Evolutionary conservation across 2,888 invertebrate species (phyloP).

Genomic region (Ectobius pallidus): DNA sequence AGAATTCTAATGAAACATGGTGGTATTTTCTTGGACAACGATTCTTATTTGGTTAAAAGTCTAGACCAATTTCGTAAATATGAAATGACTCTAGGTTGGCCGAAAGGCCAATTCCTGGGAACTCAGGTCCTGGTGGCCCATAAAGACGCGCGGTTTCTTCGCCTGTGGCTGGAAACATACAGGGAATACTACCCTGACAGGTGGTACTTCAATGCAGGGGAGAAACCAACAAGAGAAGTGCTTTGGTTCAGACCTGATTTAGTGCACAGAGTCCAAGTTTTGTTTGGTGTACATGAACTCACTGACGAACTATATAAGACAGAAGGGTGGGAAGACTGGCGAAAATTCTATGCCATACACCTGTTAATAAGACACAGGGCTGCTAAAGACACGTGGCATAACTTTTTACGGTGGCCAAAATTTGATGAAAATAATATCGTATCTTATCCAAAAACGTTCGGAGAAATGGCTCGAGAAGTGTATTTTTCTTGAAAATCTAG

Average conservation of each 20-base stretch:
- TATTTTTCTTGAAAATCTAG: background rate
- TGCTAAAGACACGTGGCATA: background rate
- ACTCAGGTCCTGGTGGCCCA: constrained; percentile 9
- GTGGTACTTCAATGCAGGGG: constrained; percentile 21
- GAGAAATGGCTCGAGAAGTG: constrained; percentile 21
- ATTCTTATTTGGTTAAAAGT: constrained; percentile 11
- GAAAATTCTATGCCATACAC: background rate
- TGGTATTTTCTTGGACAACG: constrained; percentile 22
- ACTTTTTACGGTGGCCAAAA: background rate
- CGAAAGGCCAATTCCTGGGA: background rate
- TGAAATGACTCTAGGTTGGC: constrained; percentile 21
- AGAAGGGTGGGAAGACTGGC: background rate
- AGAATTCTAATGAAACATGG: constrained; percentile 8
- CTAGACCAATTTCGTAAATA: constrained; percentile 14
- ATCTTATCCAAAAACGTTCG: constrained; percentile 8
- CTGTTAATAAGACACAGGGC: background rate
- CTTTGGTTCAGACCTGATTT: constrained; percentile 21
- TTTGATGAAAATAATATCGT: background rate
- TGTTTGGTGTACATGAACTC: constrained; percentile 16
- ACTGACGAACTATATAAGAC: background rate
- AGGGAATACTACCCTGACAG: constrained; percentile 15
- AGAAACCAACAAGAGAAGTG: constrained; percentile 20
- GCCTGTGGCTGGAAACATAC: constrained; percentile 25
- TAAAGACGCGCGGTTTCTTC: constrained; percentile 18
- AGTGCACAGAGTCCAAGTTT: constrained; percentile 7